Evolutionary conservation across 2,888 invertebrate genomes (phyloP).

Genomic region (Pherbina coryleti): DNA sequence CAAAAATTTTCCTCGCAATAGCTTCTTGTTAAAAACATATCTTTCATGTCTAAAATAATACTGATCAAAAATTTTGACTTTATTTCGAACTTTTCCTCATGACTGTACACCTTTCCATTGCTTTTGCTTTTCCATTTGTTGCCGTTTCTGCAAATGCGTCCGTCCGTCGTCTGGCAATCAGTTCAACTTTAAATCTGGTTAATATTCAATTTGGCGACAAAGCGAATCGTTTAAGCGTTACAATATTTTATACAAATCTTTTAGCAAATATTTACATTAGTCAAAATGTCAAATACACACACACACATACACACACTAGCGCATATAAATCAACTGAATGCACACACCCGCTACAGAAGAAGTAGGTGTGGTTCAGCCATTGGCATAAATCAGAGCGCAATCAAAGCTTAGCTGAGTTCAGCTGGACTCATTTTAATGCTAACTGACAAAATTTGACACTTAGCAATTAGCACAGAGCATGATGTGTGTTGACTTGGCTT

Average conservation of each 20-base stretch:
- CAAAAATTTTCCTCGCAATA: too few species aligned
- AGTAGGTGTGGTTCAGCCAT: neutral
- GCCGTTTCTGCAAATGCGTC: neutral
- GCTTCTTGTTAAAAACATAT: too few species aligned
- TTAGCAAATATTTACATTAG: neutral
- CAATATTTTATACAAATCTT: neutral
- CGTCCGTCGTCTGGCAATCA: neutral
- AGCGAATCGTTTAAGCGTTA: neutral
- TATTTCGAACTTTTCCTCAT: too few species aligned
- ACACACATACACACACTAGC: neutral
- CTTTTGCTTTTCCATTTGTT: too few species aligned
- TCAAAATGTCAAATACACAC: neutral
- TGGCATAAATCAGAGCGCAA: neutral
- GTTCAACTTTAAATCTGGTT: neutral
- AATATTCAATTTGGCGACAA: neutral
- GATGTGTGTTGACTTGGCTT: neutral
- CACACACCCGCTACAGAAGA: neutral
- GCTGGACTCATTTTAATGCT: neutral
- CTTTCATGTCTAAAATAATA: too few species aligned
- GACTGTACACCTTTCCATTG: too few species aligned
- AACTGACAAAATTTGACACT: neutral
- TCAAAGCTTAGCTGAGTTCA: neutral
- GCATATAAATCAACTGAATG: neutral
- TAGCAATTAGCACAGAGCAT: conserved; percentile 1
- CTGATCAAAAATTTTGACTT: too few species aligned